Evolutionary conservation across 2,113 vertebrate species (phyloP).

Genomic region (Paradoxurus hermaphroditus): DNA sequence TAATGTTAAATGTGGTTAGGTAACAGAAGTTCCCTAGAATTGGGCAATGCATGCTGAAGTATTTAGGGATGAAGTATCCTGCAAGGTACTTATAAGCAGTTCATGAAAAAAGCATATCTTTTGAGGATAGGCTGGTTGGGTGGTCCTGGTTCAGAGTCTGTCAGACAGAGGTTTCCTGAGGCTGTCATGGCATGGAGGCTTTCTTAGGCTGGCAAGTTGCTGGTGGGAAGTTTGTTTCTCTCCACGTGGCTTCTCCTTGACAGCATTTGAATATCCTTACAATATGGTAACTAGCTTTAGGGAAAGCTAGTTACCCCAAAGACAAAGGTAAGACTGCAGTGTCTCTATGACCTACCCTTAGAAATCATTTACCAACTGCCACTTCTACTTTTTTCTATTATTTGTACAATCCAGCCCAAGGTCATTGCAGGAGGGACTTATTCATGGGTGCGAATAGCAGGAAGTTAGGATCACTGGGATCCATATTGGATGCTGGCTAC

Average conservation of each 20-base stretch:
- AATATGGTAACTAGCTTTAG: background rate
- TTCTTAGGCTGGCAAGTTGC: background rate
- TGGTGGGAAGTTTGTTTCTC: background rate
- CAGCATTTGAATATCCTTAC: background rate
- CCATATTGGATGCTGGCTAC: background rate
- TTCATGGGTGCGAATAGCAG: background rate
- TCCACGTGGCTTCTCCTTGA: background rate
- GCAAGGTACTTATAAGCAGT: background rate
- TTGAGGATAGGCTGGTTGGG: background rate
- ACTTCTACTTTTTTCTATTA: background rate
- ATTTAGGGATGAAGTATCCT: background rate
- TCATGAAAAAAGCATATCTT: background rate
- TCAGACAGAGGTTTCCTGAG: background rate
- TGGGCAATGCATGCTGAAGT: background rate
- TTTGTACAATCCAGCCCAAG: background rate
- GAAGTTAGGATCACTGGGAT: background rate
- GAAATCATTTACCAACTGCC: background rate
- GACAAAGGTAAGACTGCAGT: background rate
- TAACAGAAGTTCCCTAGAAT: background rate
- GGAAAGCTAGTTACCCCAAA: background rate
- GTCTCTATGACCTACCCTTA: background rate
- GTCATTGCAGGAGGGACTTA: background rate
- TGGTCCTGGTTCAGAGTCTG: background rate
- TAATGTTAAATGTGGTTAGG: background rate
- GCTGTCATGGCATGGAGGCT: background rate